These are phyloP conservation scores for Drosophila bocqueti DNA, from an alignment of 1,140 invertebrate genomes.

Conservation along the genomic window DNA sequence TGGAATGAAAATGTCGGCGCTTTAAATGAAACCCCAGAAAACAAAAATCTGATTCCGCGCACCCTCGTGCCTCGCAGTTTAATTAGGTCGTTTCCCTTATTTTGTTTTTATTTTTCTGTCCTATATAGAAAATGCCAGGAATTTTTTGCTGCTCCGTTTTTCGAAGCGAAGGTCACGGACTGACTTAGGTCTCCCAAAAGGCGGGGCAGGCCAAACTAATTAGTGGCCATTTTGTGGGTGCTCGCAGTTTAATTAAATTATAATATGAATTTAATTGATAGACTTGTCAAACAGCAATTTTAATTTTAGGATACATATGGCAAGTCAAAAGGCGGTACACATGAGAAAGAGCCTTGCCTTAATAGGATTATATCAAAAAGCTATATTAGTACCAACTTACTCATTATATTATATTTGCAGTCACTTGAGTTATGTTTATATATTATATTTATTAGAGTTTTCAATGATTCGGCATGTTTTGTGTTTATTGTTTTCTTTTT, in stretches of 20 bases:
- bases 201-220: slow-evolving; percentile 63
- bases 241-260: slow-evolving; percentile 75
- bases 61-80: slow-evolving; percentile 56
- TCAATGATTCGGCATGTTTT: not conserved
- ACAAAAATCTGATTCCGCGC: slow-evolving; percentile 31
- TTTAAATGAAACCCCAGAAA: slow-evolving; percentile 54
- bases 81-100: slow-evolving; percentile 65
- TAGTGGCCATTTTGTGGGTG: slow-evolving; percentile 74
- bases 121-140: slow-evolving; percentile 49
- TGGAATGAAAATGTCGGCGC: slow-evolving; percentile 69
- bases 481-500: slow-evolving; percentile 2
- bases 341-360: not conserved
- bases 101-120: slow-evolving; percentile 30
- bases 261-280: slow-evolving; percentile 65
- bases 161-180: slow-evolving; percentile 55
- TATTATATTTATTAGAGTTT: not conserved
- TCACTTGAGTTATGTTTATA: not conserved
- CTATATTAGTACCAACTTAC: not conserved
- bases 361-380: not conserved
- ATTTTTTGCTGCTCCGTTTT: slow-evolving; percentile 29
- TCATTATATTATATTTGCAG: not conserved
- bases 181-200: slow-evolving; percentile 13
- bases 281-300: not conserved
- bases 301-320: not conserved
- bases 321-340: not conserved